Base-by-base conservation (phyloP, 2,797 vertebrate species). In the Choloepus didactylus region DNA sequence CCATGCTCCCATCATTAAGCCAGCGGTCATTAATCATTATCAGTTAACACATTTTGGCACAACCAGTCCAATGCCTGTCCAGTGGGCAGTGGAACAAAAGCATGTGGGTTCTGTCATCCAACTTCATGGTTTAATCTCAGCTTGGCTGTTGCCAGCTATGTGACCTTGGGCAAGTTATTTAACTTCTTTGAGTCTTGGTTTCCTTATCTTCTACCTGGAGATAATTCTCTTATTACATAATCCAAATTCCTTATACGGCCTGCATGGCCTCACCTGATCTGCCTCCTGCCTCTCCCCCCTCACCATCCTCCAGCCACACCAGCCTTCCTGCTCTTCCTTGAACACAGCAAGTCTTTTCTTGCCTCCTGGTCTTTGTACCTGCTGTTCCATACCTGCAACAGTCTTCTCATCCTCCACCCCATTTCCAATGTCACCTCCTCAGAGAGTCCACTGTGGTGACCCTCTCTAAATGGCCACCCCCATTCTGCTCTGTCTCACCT, bases 161-260 rank as follows among this genome's bases (percentile, higher is more conserved):
- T 79, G 66, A 75, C 44, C 1, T 46, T 38, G 41, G 69, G 59
- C 35, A 56, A 88, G 44, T 27, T 14, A 49, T 54, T 85, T 70
- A 62, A 59, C 69, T 38, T 81, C 81, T 90, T 51, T 31, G 69
- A 82, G 64, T n/a, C 60, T 79, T 0, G 1, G n/a, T 41, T 59
- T 94, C 77, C 46, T 70, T 49, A 51, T 51, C 41, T 82, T 59
- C 46, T 94, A 77, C 64, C 67, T 44, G 59, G 69, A 18, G 69
- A 31, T 70, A 80, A 81, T 51, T 23, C 41, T 81, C 38, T 80
- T 46, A 62, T 59, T 35, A 75, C 18, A 41, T 31, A 76, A 44
- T 54, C 54, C 4, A 12, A 0, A 9, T 56, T 70, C 79, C 67
- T 70, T 5, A 25, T 18, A 12, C 0, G 1, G 25, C 77, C 64